phyloP scores from a whole-genome alignment of 2,113 vertebrate genomes.

The Pangasianodon hypophthalmus region DNA sequence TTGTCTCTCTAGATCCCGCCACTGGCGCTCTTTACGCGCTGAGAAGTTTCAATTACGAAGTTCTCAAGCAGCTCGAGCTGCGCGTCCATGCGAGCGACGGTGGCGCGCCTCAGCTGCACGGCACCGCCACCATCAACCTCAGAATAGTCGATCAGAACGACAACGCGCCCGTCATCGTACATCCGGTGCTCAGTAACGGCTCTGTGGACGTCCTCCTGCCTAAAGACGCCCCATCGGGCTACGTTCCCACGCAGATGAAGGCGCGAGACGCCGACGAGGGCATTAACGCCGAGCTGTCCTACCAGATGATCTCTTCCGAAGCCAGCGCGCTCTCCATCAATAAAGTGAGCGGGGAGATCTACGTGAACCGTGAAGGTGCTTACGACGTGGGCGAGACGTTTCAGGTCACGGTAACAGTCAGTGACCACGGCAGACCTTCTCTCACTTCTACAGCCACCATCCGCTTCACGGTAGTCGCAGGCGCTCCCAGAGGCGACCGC shows the following conservation, averaged over 20 bases:
- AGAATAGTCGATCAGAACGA: conserved; percentile 92
- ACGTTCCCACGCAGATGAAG: conserved; percentile 83
- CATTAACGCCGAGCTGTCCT: conserved; percentile 83
- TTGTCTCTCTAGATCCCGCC: conserved; percentile 88
- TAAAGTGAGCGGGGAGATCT: conserved; percentile 85
- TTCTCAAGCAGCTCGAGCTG: conserved; percentile 87
- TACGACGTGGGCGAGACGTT: conserved; percentile 83
- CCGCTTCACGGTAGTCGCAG: conserved; percentile 82
- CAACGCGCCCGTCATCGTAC: conserved; percentile 84
- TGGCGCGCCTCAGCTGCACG: conserved; percentile 85
- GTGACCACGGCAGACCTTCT: conserved; percentile 85
- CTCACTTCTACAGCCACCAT: conserved; percentile 83
- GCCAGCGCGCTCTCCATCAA: conserved; percentile 82
- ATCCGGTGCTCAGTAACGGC: conserved; percentile 82
- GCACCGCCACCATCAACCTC: conserved; percentile 82
- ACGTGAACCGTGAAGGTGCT: conserved; percentile 83
- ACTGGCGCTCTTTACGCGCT: conserved; percentile 92
- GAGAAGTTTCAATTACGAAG: conserved; percentile 91
- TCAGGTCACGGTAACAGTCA: conserved; percentile 81
- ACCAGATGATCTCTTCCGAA: conserved; percentile 74
- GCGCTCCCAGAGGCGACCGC: conserved; percentile 77
- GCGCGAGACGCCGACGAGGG: conserved; percentile 90
- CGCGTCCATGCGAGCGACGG: conserved; percentile 86
- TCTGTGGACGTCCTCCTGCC: conserved; percentile 84
- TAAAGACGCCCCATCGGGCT: conserved; percentile 80